Percentiles rank a stretch among this genome's conserved stretches.
These are phyloP conservation scores for Epizoanthus scotinus DNA, from an alignment of 92 coral and sea anemone genomes.

Conservation along the genomic window DNA sequence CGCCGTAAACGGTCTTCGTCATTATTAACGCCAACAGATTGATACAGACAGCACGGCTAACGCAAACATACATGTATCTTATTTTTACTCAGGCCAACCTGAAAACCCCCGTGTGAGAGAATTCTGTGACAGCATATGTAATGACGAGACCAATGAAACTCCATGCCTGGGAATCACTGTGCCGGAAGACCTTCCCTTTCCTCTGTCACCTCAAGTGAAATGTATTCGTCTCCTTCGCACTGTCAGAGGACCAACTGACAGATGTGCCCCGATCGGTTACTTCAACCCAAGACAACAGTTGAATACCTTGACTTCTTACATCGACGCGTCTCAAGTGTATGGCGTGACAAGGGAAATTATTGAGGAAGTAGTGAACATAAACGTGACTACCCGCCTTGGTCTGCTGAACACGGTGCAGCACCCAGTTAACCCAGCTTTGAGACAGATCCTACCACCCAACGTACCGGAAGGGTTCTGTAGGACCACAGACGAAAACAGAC, in stretches of 20 bases:
- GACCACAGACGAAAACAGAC: conserved; percentile 16
- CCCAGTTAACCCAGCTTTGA: conserved; percentile 30
- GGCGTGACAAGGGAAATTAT: conserved; percentile 35
- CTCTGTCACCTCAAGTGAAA: not conserved
- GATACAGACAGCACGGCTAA: not conserved
- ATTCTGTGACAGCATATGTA: not conserved
- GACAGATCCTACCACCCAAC: conserved; percentile 33
- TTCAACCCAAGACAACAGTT: conserved; percentile 31
- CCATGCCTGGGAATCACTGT: not conserved
- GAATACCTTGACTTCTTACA: conserved; percentile 43
- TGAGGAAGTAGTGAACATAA: conserved; percentile 28
- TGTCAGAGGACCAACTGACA: not conserved
- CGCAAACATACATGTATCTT: not conserved
- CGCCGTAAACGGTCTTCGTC: too few relatives aligned
- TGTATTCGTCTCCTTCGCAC: not conserved
- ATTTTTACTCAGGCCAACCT: not conserved
- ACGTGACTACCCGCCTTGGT: conserved; percentile 6
- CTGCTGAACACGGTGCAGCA: conserved; percentile 17
- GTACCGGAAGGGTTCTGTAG: conserved; percentile 31
- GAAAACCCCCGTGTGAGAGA: not conserved
- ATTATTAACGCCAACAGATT: too few relatives aligned
- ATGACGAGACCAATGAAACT: not conserved
- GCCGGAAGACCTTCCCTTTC: not conserved
- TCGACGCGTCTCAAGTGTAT: conserved; percentile 71
- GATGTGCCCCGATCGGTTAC: not conserved